A percentile compares a stretch with the other conserved stretches of the same genome.
Evolutionary conservation across 2,113 vertebrate genomes (phyloP).

Genomic region (Oreochromis tanganicae): DNA sequence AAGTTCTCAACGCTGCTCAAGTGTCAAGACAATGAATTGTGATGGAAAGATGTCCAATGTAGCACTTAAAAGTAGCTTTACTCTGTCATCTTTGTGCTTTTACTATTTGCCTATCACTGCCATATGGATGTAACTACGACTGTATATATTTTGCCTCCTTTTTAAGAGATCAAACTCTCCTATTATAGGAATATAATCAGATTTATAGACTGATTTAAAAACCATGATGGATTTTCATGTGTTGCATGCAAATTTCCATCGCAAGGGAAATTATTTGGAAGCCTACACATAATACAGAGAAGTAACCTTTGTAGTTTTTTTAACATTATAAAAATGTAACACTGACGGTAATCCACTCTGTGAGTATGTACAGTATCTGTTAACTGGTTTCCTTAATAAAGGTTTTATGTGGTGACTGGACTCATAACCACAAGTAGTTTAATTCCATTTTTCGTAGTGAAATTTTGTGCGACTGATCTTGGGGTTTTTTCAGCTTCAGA

Average conservation of each 20-base stretch:
- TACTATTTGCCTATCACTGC: constrained; percentile 46
- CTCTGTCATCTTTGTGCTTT: constrained; percentile 2
- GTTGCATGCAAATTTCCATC: not conserved
- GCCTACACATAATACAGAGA: not conserved
- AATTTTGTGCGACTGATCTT: not conserved
- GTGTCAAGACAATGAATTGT: not conserved
- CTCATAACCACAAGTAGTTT: constrained; percentile 3
- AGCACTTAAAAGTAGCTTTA: constrained; percentile 57
- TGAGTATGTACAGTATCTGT: constrained; percentile 38
- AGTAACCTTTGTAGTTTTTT: not conserved
- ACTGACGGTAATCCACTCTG: not conserved
- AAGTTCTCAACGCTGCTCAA: constrained; percentile 1
- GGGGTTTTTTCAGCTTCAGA: not conserved
- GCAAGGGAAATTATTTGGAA: not conserved
- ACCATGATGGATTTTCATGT: not conserved
- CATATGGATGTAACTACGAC: constrained; percentile 48
- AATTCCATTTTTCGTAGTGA: not conserved
- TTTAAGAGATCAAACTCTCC: constrained; percentile 2
- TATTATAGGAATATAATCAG: constrained; percentile 1
- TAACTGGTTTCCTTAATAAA: constrained; percentile 54
- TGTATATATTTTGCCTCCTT: constrained; percentile 31
- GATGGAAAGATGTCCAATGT: constrained; percentile 17
- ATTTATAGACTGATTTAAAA: not conserved
- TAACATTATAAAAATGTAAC: constrained; percentile 5
- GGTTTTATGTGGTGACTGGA: constrained; percentile 43